Conservation (phyloP, 2,113 vertebrate species). For the Hippoglossus stenolepis region DNA sequence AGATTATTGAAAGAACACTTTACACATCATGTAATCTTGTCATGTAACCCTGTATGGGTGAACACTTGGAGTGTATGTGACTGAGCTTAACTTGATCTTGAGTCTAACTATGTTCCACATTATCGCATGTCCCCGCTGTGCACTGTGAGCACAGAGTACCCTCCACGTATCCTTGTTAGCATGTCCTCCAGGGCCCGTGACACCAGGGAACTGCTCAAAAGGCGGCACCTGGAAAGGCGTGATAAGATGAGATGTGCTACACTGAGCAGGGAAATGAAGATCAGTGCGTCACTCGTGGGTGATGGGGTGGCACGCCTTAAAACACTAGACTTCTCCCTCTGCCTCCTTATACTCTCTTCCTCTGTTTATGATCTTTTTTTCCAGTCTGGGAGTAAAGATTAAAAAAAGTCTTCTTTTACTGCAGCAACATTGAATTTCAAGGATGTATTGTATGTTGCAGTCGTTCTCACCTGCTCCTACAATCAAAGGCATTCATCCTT, state of each 20-base stretch:
- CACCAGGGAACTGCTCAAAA: constrained; percentile 52
- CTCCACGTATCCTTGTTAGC: constrained; percentile 78
- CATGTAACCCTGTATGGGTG: background rate
- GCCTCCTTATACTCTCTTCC: constrained; percentile 31
- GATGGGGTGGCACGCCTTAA: constrained; percentile 65
- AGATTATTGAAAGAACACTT: background rate
- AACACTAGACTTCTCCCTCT: constrained; percentile 53
- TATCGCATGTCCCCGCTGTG: constrained; percentile 38
- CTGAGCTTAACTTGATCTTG: constrained; percentile 15
- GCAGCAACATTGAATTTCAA: constrained; percentile 51
- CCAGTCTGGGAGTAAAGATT: constrained; percentile 17
- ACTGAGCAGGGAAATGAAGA: constrained; percentile 81
- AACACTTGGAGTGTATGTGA: constrained; percentile 3
- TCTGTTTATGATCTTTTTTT: constrained; percentile 61
- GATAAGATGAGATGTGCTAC: constrained; percentile 80
- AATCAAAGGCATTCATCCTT: constrained; percentile 36
- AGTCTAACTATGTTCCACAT: constrained; percentile 36
- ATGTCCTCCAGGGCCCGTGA: constrained; percentile 61
- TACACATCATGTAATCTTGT: background rate
- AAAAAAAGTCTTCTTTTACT: constrained; percentile 52
- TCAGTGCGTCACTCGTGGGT: constrained; percentile 64
- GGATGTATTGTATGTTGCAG: background rate
- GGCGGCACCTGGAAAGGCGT: constrained; percentile 71
- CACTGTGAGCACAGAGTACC: constrained; percentile 30
- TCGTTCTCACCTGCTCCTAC: background rate